Percentiles rank a stretch among this genome's conserved stretches.
Evolutionary conservation across 1,140 invertebrate genomes (phyloP).

Genomic region (Zaprionus africanus): DNA sequence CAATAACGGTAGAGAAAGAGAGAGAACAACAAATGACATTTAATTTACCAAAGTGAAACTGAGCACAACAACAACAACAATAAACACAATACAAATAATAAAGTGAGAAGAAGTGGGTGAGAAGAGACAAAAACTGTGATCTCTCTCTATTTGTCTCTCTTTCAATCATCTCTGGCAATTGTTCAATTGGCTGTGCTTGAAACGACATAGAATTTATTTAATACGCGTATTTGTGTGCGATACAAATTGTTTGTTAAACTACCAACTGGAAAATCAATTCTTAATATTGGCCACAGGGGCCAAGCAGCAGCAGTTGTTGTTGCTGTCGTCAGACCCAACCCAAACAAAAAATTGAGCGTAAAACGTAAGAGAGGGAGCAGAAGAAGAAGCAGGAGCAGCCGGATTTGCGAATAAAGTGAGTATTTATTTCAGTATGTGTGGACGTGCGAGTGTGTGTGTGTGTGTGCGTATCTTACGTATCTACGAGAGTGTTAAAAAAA

Average conservation of each 20-base stretch:
- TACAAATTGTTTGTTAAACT: slow-evolving; percentile 59
- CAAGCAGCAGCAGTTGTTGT: slow-evolving; percentile 72
- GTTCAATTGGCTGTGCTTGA: slow-evolving; percentile 78
- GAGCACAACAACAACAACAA: slow-evolving; percentile 58
- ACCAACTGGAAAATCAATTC: slow-evolving; percentile 78
- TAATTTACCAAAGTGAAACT: slow-evolving; percentile 74
- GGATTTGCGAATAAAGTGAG: slow-evolving; percentile 73
- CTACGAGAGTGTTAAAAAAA: slow-evolving; percentile 71
- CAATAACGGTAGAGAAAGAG: slow-evolving; percentile 67
- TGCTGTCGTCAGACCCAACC: slow-evolving; percentile 67
- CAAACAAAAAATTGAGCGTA: slow-evolving; percentile 71
- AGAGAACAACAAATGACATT: slow-evolving; percentile 69
- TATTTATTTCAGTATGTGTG: slow-evolving; percentile 47
- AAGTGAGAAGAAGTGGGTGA: slow-evolving; percentile 51
- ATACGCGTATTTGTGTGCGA: slow-evolving; percentile 65
- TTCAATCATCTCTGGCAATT: slow-evolving; percentile 54
- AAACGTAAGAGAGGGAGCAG: slow-evolving; percentile 39
- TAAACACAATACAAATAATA: slow-evolving; percentile 49
- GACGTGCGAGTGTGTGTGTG: slow-evolving; percentile 25
- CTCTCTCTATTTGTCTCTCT: slow-evolving; percentile 59
- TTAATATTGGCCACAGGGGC: slow-evolving; percentile 61
- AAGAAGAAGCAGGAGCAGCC: slow-evolving; percentile 62
- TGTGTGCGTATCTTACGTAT: slow-evolving; percentile 57
- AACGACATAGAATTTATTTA: slow-evolving; percentile 71
- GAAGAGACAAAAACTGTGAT: slow-evolving; percentile 66